Base-by-base conservation (phyloP, 2,888 invertebrate species). In the Phania funesta region DNA sequence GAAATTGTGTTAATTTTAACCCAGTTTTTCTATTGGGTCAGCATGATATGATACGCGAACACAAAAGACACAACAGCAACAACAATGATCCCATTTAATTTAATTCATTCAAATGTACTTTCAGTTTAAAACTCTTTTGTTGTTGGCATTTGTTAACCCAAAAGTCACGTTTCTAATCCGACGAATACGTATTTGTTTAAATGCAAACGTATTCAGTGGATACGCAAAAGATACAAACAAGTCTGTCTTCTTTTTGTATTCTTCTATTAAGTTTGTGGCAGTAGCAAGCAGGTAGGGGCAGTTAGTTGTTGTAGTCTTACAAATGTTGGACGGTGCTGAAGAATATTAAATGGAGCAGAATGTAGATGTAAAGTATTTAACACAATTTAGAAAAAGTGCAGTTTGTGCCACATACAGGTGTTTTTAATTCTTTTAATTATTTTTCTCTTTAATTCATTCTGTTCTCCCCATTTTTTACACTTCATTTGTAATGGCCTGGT, bases 161-260 rank as follows among this genome's bases (percentile, higher is more conserved):
- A 76, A 71, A 81, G 76, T 81, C 80, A 81, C 76, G 80, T 76
- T 81, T 80, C 41, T 60, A 50, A 70, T 64, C 76, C 70, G 50
- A 76, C 41, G 60, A 60, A 76, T 32, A 65, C 65, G 38, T 46
- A 70, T 48, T 58, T 13, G 11, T 35, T 71, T 16, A 56, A 70
- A 60, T 38, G 48, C 48, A 62, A 77, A 62, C 46, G 35, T 20
- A 50, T 22, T 35, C 50, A 38, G 35, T 44, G 16, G 16, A 29
- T 62, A 73, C n/a, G n/a, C 44, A 52, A 58, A 18, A 24, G 26
- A 60, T 20, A 11, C 3, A 26, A 2, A 26, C 48, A 32, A 9
- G 24, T 20, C 22, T 56, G 18, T 41, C 50, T 20, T 38, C 32
- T n/a, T 35, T 20, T 32, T 56, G 18, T 41, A 60, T 20, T 38